Evolutionary conservation across 2,797 vertebrate species (phyloP).

Genomic region (Pelobates cultripes): DNA sequence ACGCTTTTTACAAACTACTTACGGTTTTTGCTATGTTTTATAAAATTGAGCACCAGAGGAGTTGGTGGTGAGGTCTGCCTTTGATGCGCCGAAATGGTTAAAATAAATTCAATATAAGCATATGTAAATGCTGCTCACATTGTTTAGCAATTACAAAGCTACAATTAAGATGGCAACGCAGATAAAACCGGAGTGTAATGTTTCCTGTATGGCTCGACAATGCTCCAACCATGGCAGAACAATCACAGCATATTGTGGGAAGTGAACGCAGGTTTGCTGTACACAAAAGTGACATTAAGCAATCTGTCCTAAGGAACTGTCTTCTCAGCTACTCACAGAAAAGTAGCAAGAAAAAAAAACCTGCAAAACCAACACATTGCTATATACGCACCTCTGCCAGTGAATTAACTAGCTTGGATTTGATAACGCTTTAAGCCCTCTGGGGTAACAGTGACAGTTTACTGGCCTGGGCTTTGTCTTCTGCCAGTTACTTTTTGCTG

Average conservation of each 20-base stretch:
- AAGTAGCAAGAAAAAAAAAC: slow-evolving; percentile 46
- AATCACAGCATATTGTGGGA: slow-evolving; percentile 49
- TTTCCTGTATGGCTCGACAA: slow-evolving; percentile 10
- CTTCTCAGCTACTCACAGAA: slow-evolving; percentile 71
- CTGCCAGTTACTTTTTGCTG: slow-evolving; percentile 77
- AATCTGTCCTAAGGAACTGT: slow-evolving; percentile 72
- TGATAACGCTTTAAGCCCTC: slow-evolving; percentile 84
- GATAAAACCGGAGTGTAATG: neutral
- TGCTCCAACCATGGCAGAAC: neutral
- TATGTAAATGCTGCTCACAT: too few species aligned
- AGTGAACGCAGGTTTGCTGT: slow-evolving; percentile 78
- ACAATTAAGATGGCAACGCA: neutral
- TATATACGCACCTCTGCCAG: slow-evolving; percentile 83
- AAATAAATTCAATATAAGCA: too few species aligned
- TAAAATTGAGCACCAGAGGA: too few species aligned
- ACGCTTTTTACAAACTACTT: too few species aligned
- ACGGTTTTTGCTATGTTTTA: too few species aligned
- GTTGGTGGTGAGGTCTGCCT: too few species aligned
- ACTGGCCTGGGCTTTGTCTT: slow-evolving; percentile 70
- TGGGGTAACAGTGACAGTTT: slow-evolving; percentile 75
- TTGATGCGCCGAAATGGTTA: too few species aligned
- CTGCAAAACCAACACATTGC: slow-evolving; percentile 61
- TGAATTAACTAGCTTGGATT: slow-evolving; percentile 87
- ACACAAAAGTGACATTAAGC: slow-evolving; percentile 60
- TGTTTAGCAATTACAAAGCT: neutral